These are phyloP conservation scores for Pollimyrus isidori DNA, from an alignment of 2,113 vertebrate genomes.

Conservation along the genomic window DNA sequence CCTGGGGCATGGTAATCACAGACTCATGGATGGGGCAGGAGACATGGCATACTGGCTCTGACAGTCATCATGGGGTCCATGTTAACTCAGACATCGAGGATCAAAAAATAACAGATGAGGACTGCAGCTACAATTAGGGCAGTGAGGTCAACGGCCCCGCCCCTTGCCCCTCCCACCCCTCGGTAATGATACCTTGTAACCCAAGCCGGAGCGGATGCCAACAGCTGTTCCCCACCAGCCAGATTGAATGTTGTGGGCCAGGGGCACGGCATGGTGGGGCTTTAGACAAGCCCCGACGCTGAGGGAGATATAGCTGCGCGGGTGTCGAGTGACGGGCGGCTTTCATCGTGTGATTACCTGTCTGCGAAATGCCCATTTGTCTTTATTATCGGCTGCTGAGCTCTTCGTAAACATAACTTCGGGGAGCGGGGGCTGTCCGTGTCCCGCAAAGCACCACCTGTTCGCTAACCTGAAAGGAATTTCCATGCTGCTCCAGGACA, in stretches of 20 bases:
- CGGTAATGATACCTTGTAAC: conserved; percentile 58
- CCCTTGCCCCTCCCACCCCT: neutral
- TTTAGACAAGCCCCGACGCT: conserved; percentile 50
- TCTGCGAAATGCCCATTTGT: conserved; percentile 58
- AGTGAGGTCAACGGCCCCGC: conserved; percentile 23
- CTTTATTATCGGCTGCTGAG: conserved; percentile 50
- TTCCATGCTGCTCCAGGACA: neutral
- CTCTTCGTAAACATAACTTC: conserved; percentile 29
- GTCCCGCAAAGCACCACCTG: conserved; percentile 24
- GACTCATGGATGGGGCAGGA: neutral
- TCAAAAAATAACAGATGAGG: conserved; percentile 21
- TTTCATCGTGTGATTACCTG: conserved; percentile 55
- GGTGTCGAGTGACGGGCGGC: conserved; percentile 52
- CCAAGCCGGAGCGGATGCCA: neutral
- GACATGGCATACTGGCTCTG: neutral
- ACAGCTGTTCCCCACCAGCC: conserved; percentile 46
- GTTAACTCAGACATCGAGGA: neutral
- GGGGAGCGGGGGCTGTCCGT: conserved; percentile 21
- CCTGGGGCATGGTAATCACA: neutral
- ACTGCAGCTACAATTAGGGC: conserved; percentile 38
- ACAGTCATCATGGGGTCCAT: neutral
- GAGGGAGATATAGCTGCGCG: conserved; percentile 44
- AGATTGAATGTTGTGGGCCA: conserved; percentile 42
- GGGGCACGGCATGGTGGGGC: conserved; percentile 37
- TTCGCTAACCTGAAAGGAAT: neutral